These are phyloP conservation scores for Villa cingulata DNA, from an alignment of 2,888 invertebrate species.

Conservation along the genomic window DNA sequence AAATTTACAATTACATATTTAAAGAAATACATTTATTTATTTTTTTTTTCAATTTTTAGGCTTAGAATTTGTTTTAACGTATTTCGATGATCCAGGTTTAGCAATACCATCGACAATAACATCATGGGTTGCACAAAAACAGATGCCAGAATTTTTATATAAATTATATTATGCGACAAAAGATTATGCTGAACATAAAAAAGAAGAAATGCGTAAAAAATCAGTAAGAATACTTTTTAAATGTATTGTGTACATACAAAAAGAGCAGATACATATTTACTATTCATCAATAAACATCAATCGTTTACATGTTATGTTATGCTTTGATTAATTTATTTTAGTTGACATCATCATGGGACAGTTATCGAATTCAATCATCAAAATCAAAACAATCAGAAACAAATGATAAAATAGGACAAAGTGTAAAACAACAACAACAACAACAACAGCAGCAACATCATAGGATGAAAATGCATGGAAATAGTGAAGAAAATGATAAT, in stretches of 20 bases:
- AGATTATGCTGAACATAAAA: conserved; percentile 43
- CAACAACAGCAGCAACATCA: neutral
- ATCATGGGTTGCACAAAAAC: conserved; percentile 61
- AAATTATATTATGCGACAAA: conserved; percentile 55
- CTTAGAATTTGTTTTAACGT: conserved; percentile 71
- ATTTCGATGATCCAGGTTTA: conserved; percentile 76
- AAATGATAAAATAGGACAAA: neutral
- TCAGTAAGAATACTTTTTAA: neutral
- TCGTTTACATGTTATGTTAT: neutral
- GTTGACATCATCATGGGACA: neutral
- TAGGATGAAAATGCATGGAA: conserved; percentile 1
- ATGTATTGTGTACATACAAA: too few species aligned
- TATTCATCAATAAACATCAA: too few species aligned
- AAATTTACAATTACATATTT: neutral
- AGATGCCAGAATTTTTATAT: conserved; percentile 61
- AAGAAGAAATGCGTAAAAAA: neutral
- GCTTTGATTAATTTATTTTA: conserved; percentile 1
- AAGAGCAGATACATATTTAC: too few species aligned
- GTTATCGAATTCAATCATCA: neutral
- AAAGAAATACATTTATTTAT: neutral
- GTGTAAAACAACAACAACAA: neutral
- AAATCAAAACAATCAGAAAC: neutral
- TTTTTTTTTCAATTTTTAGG: conserved; percentile 34
- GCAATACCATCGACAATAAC: conserved; percentile 56
- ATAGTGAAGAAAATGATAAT: neutral